phyloP scores from a whole-genome alignment of 2,797 vertebrate genomes.

The Oreochromis grahami region DNA sequence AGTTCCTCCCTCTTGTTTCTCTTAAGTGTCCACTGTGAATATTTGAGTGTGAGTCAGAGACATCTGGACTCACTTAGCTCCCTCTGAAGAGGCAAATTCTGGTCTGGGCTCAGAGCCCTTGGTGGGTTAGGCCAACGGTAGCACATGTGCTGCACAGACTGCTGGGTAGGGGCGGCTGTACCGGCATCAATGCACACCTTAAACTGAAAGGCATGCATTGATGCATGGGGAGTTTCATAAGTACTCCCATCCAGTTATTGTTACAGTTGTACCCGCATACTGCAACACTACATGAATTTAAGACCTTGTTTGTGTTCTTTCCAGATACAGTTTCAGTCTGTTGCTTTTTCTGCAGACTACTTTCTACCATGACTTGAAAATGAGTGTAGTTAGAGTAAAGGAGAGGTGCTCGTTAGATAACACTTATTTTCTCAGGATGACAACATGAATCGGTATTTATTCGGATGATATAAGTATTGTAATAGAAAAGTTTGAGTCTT shows the following conservation, averaged over 20 bases:
- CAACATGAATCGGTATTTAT: background rate
- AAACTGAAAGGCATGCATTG: background rate
- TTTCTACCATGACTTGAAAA: background rate
- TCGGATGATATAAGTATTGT: background rate
- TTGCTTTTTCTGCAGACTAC: background rate
- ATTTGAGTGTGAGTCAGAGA: constrained; percentile 53
- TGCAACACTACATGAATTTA: background rate
- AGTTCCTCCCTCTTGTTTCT: constrained; percentile 27
- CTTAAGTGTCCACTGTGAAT: constrained; percentile 40
- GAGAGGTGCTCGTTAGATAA: background rate
- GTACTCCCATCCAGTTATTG: background rate
- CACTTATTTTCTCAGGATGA: background rate
- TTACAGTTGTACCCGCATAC: background rate
- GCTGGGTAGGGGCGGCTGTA: constrained; percentile 19
- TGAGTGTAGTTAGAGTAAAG: background rate
- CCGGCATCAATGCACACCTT: background rate
- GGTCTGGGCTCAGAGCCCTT: constrained; percentile 21
- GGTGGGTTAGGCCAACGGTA: constrained; percentile 56
- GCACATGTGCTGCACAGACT: constrained; percentile 64
- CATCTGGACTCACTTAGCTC: constrained; percentile 76
- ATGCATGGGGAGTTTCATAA: background rate
- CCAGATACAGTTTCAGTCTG: background rate
- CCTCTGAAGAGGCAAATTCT: constrained; percentile 44
- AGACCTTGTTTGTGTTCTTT: background rate
- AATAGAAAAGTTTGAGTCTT: background rate